phyloP scores from a whole-genome alignment of 1,140 invertebrate species.

The Laodelphax striatellus region DNA sequence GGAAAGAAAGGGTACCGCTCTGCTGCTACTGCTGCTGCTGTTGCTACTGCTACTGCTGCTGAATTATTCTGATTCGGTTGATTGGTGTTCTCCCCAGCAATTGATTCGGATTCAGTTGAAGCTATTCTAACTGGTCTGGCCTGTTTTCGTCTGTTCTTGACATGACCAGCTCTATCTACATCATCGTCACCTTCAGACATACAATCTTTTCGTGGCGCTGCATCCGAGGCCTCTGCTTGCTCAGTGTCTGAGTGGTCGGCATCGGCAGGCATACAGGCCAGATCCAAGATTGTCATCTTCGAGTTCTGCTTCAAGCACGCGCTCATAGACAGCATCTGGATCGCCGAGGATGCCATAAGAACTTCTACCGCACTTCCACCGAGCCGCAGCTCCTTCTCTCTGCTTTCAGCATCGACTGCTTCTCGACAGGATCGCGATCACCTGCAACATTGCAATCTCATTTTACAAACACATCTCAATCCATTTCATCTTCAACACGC shows the following conservation, averaged over 20 bases:
- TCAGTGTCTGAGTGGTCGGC: constrained; percentile 11
- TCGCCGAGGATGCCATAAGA: neutral
- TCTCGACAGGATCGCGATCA: neutral
- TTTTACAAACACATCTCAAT: neutral
- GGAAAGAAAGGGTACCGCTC: too few species aligned
- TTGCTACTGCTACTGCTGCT: too few species aligned
- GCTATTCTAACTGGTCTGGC: constrained; percentile 24
- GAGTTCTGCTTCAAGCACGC: constrained; percentile 15
- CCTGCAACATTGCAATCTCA: neutral
- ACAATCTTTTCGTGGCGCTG: constrained; percentile 9
- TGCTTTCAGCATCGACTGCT: neutral
- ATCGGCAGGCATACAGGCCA: constrained; percentile 16
- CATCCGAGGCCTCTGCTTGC: neutral
- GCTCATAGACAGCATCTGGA: constrained; percentile 1
- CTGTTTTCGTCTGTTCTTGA: constrained; percentile 25
- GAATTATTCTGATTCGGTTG: neutral
- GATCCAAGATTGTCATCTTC: constrained; percentile 7
- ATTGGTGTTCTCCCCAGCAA: neutral
- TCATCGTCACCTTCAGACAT: constrained; percentile 15
- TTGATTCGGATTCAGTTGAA: constrained; percentile 10
- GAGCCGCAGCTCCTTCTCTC: neutral
- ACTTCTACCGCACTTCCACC: neutral
- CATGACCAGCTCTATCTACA: constrained; percentile 14
- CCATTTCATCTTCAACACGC: too few species aligned
- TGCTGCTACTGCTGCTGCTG: too few species aligned